A percentile compares a stretch with the other conserved stretches of the same genome.
phyloP scores from a whole-genome alignment of 2,797 vertebrate genomes.

The Lepus oiostolus region DNA sequence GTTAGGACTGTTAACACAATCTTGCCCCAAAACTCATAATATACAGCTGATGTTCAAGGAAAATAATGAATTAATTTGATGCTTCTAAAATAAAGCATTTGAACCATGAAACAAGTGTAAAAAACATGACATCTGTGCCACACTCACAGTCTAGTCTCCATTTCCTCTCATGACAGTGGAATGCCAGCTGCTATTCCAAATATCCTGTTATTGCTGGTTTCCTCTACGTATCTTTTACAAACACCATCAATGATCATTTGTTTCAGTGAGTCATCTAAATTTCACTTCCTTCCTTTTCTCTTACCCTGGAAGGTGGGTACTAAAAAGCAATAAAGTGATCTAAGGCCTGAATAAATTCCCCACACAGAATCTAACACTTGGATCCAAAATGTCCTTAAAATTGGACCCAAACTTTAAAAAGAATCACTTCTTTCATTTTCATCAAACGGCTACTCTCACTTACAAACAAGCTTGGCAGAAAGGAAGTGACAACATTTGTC shows the following conservation, averaged over 20 bases:
- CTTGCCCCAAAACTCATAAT: slow-evolving; percentile 25
- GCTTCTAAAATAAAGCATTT: slow-evolving; percentile 27
- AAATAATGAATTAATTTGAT: slow-evolving; percentile 41
- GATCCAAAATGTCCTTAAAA: slow-evolving; percentile 66
- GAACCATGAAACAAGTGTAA: slow-evolving; percentile 46
- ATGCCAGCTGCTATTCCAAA: slow-evolving; percentile 58
- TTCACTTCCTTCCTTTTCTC: slow-evolving; percentile 51
- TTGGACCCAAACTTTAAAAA: slow-evolving; percentile 1
- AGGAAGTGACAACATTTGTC: slow-evolving; percentile 8
- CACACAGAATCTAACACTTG: slow-evolving; percentile 22
- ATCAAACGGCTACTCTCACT: slow-evolving; percentile 3
- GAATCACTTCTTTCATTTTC: slow-evolving; percentile 17
- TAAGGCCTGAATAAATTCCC: slow-evolving; percentile 9
- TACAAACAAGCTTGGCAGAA: slow-evolving; percentile 26
- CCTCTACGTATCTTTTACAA: slow-evolving; percentile 57
- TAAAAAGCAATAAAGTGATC: slow-evolving; percentile 54
- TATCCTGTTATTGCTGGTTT: slow-evolving; percentile 60
- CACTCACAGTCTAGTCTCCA: slow-evolving; percentile 26
- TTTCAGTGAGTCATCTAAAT: slow-evolving; percentile 64
- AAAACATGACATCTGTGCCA: slow-evolving; percentile 12
- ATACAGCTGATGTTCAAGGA: background rate
- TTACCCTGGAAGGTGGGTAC: background rate
- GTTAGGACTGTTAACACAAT: slow-evolving; percentile 8
- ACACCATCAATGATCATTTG: slow-evolving; percentile 65
- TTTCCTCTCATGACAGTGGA: slow-evolving; percentile 8